These are phyloP conservation scores for Centropus bengalensis DNA, from an alignment of 2,113 vertebrate genomes.

Conservation along the genomic window DNA sequence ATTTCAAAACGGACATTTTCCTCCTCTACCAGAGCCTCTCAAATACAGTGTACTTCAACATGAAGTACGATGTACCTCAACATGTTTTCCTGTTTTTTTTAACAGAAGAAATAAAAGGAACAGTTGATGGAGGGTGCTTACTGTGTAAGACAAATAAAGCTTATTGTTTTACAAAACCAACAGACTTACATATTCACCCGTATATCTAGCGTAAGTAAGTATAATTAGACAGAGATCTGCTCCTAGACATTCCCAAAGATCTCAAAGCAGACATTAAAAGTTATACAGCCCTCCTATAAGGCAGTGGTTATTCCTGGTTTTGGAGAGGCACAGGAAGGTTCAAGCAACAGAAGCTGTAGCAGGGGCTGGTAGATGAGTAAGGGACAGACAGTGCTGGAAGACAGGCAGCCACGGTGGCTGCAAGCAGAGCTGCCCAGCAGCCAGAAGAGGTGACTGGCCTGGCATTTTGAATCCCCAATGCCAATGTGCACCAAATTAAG, in stretches of 20 bases:
- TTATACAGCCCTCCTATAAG: neutral
- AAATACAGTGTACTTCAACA: neutral
- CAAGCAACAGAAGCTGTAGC: neutral
- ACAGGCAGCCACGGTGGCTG: neutral
- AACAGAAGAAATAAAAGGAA: neutral
- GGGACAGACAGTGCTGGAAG: neutral
- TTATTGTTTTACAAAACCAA: neutral
- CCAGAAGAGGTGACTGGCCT: rapidly evolving
- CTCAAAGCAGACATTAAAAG: neutral
- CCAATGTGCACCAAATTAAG: rapidly evolving
- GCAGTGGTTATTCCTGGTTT: neutral
- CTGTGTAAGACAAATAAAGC: neutral
- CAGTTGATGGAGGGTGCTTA: neutral
- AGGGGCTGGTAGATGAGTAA: rapidly evolving
- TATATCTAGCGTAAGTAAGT: neutral
- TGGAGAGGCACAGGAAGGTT: neutral
- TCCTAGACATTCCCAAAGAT: neutral
- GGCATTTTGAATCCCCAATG: neutral
- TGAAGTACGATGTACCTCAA: neutral
- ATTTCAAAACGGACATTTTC: neutral
- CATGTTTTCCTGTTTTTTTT: neutral
- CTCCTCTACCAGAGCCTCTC: neutral
- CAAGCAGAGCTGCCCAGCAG: neutral
- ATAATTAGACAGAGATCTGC: neutral
- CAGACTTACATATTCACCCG: neutral